Percentiles rank a stretch among this genome's conserved stretches.
Evolutionary conservation across 2,888 invertebrate genomes (phyloP).

Genomic region (Vesta saturnalis): DNA sequence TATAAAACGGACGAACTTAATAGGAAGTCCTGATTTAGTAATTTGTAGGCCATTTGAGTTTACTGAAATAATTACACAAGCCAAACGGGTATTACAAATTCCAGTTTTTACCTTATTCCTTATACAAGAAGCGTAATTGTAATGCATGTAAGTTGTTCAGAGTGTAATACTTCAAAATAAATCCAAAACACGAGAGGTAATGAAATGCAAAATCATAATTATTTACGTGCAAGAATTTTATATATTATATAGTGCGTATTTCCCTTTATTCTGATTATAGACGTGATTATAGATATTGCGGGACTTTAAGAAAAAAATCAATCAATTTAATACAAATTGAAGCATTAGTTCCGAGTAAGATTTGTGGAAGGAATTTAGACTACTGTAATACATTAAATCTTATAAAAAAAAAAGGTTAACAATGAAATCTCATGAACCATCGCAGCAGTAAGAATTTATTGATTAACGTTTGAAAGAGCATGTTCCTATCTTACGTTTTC

Average conservation of each 20-base stretch:
- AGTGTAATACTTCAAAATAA: not conserved
- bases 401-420: not conserved
- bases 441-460: not conserved
- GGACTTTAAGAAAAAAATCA: too few species aligned
- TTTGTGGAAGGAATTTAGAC: too few species aligned
- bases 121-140: not conserved
- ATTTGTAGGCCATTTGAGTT: not conserved
- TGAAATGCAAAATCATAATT: conserved; percentile 6
- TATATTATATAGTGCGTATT: not conserved
- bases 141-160: not conserved
- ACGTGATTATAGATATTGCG: too few species aligned
- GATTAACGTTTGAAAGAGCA: not conserved
- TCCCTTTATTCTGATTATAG: too few species aligned
- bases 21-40: not conserved
- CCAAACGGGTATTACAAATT: not conserved
- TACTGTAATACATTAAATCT: too few species aligned
- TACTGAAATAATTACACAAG: conserved; percentile 1
- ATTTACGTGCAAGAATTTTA: not conserved
- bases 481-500: not conserved
- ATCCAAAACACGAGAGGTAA: not conserved
- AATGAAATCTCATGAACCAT: too few species aligned
- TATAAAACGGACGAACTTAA: not conserved
- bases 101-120: too few species aligned
- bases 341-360: too few species aligned
- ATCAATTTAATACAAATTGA: too few species aligned